Evolutionary conservation across 2,888 invertebrate genomes (phyloP).

Genomic region (Drosophila nr. perissopoda): DNA sequence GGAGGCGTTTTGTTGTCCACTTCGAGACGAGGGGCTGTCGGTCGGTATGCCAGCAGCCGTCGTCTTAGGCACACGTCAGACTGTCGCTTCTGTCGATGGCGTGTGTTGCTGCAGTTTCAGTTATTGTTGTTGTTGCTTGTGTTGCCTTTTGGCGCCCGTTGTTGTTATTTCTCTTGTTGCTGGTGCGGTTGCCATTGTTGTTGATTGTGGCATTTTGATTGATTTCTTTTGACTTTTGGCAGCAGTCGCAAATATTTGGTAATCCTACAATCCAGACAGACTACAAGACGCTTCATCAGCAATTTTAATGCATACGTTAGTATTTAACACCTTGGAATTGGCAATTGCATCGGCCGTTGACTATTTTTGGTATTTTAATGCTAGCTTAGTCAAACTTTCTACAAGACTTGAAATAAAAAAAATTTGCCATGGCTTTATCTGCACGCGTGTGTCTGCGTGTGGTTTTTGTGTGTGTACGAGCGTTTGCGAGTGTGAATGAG

Average conservation of each 20-base stretch:
- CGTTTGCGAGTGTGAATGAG: slow-evolving; percentile 17
- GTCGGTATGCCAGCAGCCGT: slow-evolving; percentile 43
- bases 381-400: slow-evolving; percentile 65
- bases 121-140: slow-evolving; percentile 44
- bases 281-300: slow-evolving; percentile 76
- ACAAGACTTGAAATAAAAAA: slow-evolving; percentile 42
- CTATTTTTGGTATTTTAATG: slow-evolving; percentile 72
- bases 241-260: slow-evolving; percentile 77
- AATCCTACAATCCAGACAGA: slow-evolving; percentile 63
- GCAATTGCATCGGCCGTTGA: slow-evolving; percentile 49
- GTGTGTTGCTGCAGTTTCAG: slow-evolving; percentile 51
- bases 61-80: slow-evolving; percentile 76
- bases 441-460: slow-evolving; percentile 4
- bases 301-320: slow-evolving; percentile 74
- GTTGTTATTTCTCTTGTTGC: slow-evolving; percentile 24
- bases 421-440: slow-evolving; percentile 39
- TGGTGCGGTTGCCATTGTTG: slow-evolving; percentile 54
- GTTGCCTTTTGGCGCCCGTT: slow-evolving; percentile 56
- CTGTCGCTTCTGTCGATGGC: slow-evolving; percentile 75
- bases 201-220: slow-evolving; percentile 76
- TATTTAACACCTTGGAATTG: slow-evolving; percentile 74
- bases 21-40: slow-evolving; percentile 73
- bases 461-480: background rate
- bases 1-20: slow-evolving; percentile 80
- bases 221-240: slow-evolving; percentile 80